These are phyloP conservation scores for Hydrozoanthus tunicans DNA, from an alignment of 64 coral and sea anemone species.

Conservation along the genomic window DNA sequence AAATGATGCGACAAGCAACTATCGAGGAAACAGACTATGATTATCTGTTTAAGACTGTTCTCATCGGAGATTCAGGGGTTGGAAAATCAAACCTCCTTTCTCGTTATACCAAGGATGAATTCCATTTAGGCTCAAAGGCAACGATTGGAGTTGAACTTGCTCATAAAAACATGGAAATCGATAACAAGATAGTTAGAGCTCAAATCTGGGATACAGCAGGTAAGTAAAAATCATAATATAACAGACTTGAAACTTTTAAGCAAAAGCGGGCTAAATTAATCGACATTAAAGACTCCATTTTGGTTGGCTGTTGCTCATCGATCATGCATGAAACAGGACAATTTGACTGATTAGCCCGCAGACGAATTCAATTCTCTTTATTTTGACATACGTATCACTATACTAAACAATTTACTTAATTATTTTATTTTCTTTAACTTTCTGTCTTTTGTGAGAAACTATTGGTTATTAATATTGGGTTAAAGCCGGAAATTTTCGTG, in stretches of 20 bases:
- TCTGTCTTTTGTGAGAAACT: too few relatives aligned
- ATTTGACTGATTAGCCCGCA: too few relatives aligned
- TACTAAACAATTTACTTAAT: background rate
- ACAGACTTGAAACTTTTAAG: too few relatives aligned
- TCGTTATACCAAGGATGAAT: conserved; percentile 97
- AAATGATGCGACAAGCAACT: conserved; percentile 69
- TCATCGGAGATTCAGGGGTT: conserved; percentile 95
- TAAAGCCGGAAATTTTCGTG: too few relatives aligned
- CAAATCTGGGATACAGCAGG: conserved; percentile 99
- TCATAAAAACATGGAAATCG: conserved; percentile 90
- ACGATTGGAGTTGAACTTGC: conserved; percentile 99
- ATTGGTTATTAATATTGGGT: too few relatives aligned
- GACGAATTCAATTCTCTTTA: background rate
- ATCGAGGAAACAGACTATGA: conserved; percentile 79
- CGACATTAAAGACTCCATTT: background rate
- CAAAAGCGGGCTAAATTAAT: too few relatives aligned
- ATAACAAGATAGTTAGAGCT: conserved; percentile 86
- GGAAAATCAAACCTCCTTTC: conserved; percentile 96
- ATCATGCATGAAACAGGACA: background rate
- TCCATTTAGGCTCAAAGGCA: conserved; percentile 95
- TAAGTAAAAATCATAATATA: background rate
- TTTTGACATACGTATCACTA: background rate
- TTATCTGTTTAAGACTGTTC: conserved; percentile 92
- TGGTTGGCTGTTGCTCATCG: background rate
- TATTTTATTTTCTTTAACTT: background rate